Base-by-base conservation (phyloP, 2,113 vertebrate species). In the Ploceus nigricollis region DNA sequence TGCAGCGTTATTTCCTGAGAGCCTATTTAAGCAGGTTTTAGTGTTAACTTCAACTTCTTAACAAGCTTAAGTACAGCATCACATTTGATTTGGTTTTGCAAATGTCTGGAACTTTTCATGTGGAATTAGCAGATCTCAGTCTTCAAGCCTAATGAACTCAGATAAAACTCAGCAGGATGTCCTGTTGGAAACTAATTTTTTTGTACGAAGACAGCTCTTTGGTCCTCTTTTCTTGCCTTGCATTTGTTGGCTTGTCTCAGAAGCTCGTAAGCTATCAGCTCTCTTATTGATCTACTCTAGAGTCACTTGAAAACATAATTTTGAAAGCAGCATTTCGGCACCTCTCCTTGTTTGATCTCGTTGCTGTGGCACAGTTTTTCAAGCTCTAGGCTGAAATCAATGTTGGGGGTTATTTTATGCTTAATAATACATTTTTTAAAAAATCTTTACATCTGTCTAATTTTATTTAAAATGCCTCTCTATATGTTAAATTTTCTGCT, bases 81-180 rank as follows among this genome's bases (percentile, higher is more conserved):
- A 39, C 23, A 24, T 84, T 44, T 90, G 79, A 66, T 92, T 95
- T 89, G 87, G 78, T 88, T 95, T 77, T 60, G 69, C 56, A 73
- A 42, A 35, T 63, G 51, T 78, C 88, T 96, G 61, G n/a, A 68
- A 87, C 68, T 96, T 97, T 96, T 96, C 92, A 89, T 54, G 82
- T 70, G 95, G 95, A 94, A 94, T 96, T 96, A 96, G 86, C 31
- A 80, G 77, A 91, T 85, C 93, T 94, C 89, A 37, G 87, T 91
- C 94, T 95, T 93, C 87, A 93, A 90, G 83, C 69, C 89, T 96
- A 96, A 94, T 93, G 93, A 95, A 77, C 87, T 56, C 81, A 40
- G 89, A 66, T 86, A 82, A 90, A 91, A 89, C 91, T 86, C 95
- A 96, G 93, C 77, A 89, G 89, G 94, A 90, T 70, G 58, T 89